These are phyloP conservation scores for Spheniscus mendiculus DNA, from an alignment of 2,113 vertebrate species.

Conservation along the genomic window DNA sequence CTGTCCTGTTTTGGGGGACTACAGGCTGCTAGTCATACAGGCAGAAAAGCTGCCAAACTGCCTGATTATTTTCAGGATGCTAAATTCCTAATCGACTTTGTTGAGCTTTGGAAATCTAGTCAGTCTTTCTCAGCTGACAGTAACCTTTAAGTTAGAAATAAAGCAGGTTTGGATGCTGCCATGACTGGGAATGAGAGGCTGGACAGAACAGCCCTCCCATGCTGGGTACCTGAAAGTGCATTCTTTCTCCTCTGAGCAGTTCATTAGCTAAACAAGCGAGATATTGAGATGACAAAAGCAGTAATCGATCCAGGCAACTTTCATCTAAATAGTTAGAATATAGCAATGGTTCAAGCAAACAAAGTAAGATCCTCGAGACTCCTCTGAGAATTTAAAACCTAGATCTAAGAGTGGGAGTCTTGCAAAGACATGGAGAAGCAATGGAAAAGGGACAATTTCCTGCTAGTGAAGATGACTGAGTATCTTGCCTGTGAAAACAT, in stretches of 20 bases:
- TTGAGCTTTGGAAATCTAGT: neutral
- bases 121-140: neutral
- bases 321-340: neutral
- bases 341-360: neutral
- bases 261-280: neutral
- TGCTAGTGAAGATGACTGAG: neutral
- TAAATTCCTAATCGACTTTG: neutral
- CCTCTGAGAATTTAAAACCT: neutral
- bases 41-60: neutral
- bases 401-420: neutral
- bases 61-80: neutral
- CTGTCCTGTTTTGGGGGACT: neutral
- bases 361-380: neutral
- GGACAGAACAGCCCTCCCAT: neutral
- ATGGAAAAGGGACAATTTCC: neutral
- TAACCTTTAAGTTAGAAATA: neutral
- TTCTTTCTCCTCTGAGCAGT: neutral
- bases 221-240: rapidly evolving
- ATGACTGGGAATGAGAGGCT: neutral
- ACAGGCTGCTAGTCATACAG: neutral
- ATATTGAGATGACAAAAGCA: neutral
- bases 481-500: neutral
- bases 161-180: neutral
- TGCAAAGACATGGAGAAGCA: neutral
- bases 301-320: neutral